phyloP scores from a whole-genome alignment of 2,113 vertebrate species.

The Corvus cornix region DNA sequence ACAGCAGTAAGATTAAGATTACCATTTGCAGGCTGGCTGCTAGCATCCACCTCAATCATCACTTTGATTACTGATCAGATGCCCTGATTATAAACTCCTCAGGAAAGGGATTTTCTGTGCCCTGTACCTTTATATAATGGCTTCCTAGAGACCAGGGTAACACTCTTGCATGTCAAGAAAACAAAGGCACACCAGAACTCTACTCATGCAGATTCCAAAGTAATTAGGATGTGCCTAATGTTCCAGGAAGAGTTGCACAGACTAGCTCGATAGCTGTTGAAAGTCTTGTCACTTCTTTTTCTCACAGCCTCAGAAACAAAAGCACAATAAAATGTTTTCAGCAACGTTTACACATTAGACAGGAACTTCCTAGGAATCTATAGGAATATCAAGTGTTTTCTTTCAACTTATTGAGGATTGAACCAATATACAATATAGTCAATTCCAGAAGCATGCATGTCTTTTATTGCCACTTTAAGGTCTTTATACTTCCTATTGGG shows the following conservation, averaged over 20 bases:
- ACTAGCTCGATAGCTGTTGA: background rate
- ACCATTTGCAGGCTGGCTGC: background rate
- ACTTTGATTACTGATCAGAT: background rate
- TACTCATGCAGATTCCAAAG: background rate
- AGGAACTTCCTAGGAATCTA: background rate
- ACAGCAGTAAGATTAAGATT: background rate
- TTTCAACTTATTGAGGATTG: background rate
- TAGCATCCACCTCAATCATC: background rate
- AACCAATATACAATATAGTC: background rate
- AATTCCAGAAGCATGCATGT: background rate
- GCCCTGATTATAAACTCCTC: background rate
- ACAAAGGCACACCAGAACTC: background rate
- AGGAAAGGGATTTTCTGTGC: background rate
- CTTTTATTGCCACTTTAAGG: background rate
- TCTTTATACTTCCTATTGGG: background rate
- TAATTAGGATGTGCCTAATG: background rate
- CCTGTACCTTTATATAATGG: background rate
- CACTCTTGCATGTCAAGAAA: background rate
- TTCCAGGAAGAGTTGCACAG: background rate
- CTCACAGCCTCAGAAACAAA: background rate
- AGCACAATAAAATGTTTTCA: background rate
- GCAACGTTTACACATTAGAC: background rate
- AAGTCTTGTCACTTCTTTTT: background rate
- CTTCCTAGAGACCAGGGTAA: background rate
- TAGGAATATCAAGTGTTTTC: background rate